Base-by-base conservation (phyloP, 2,113 vertebrate genomes). In the Caretta caretta region DNA sequence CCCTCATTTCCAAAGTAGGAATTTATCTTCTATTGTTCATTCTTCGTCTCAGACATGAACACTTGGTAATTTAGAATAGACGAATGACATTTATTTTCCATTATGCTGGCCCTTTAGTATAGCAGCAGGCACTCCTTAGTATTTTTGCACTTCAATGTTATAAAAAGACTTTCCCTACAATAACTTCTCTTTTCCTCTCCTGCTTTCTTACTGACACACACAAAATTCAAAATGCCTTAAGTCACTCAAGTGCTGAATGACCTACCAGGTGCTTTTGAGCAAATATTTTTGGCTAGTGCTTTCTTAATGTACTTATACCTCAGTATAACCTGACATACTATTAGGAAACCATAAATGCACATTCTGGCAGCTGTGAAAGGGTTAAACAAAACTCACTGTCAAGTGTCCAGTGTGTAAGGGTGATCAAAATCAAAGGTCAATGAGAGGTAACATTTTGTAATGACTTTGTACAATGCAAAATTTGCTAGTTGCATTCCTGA, bases 311-410 rank as follows among this genome's bases (percentile, higher is more conserved):
- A 22, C 38, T 92, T 92, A 3, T 94, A 80, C n/a, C 22, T 81
- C 29, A 62, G 53, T 91, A 89, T 90, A 95, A 95, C 94, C 91
- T 88, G 80, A 92, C 53, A 81, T 65, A 48, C 89, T 8, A 81
- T 93, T 93, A 78, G 35, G 87, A 95, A 94, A 75, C 56, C 87
- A 93, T 93, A 96, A 92, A 93, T 88, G 4, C 78, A 57, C 90
- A 85, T 87, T 86, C 19, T 0, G 0, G 12, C 42, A 88, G 93
- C 53, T 83, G 53, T 80, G 89, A 59, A 92, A 57, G 65, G 50
- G 46, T 81, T 90, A 79, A 80, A 72, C 80, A 83, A 92, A 90
- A 90, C 87, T 93, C 31, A 57, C 79, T 93, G 88, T 54, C 62
- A 93, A 85, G 8, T 16, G 50, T 90, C 92, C 86, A 65, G 54